These are phyloP conservation scores for Pteromalus puparum DNA, from an alignment of 1,140 invertebrate genomes.

Conservation along the genomic window DNA sequence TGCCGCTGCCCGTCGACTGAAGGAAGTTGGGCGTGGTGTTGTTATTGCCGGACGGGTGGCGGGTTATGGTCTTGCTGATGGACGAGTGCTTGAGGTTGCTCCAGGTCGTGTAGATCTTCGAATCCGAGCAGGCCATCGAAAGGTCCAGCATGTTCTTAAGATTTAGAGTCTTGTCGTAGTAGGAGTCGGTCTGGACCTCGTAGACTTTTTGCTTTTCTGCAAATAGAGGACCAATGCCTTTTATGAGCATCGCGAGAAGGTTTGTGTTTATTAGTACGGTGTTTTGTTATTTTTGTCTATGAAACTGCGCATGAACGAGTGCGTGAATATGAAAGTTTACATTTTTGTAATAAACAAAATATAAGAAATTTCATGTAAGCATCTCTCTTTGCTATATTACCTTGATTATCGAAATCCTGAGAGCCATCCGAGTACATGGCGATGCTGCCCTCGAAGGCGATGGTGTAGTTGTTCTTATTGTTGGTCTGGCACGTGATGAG, in stretches of 20 bases:
- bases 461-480: constrained; percentile 96
- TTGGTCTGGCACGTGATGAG: constrained; percentile 89
- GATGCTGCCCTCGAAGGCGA: constrained; percentile 92
- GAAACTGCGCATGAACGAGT: background rate
- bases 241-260: constrained; percentile 14
- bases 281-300: background rate
- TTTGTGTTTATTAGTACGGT: background rate
- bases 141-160: constrained; percentile 77
- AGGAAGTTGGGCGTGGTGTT: constrained; percentile 76
- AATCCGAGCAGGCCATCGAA: constrained; percentile 89
- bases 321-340: background rate
- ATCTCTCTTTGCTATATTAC: constrained; percentile 62
- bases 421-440: constrained; percentile 91
- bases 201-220: constrained; percentile 70
- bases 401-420: constrained; percentile 81
- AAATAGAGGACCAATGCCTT: constrained; percentile 47
- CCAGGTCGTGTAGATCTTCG: constrained; percentile 87
- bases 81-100: constrained; percentile 83
- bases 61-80: constrained; percentile 70
- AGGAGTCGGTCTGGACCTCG: constrained; percentile 61
- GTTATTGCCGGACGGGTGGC: constrained; percentile 88
- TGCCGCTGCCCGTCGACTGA: constrained; percentile 31
- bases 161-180: constrained; percentile 66
- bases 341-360: background rate
- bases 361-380: background rate